Base-by-base conservation (phyloP, 1,140 invertebrate genomes). In the Cheumatopsyche charites region DNA sequence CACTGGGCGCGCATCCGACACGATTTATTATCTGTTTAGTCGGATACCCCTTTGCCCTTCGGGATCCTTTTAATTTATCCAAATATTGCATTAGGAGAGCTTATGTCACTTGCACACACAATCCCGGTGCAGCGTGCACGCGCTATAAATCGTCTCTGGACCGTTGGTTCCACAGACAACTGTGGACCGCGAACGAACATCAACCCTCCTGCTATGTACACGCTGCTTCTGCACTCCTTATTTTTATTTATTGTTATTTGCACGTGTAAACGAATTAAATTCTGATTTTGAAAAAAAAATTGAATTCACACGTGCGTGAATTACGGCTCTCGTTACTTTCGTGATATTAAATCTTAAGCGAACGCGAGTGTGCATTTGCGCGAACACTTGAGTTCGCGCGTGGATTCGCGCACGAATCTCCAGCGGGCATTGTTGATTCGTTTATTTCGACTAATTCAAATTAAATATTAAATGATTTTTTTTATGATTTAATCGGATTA, bases 61-160 rank as follows among this genome's bases (percentile, higher is more conserved):
- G 55, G 62, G 62, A 72, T 70, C 65, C 72, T 73, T 71, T 75
- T 75, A 75, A 75, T 75, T 75, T 73, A 73, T 75, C 74, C 74
- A 75, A 75, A 75, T 75, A 75, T 75, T 75, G 74, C 74, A 75
- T 75, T 75, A 75, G 69, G 45, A 65, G 68, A 69, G 71, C 74
- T 75, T 75, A 75, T 75, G 74, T 75, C 74, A 75, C 74, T 75
- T 71, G 68, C 74, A 75, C 68, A 65, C 29, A 67, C 67, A 70
- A 70, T 62, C 68, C 63, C 58, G 68, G 58, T 47, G 68, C 73
- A 61, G 49, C 36, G 62, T 66, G 74, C 74, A 52, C 36, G 17
- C 36, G 26, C 63, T 62, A 70, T 72, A 75, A 75, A 72, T 75
- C 74, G 66, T 68, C 21, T 21, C 42, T 15, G 63, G 36, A 29